Conservation (phyloP, 2,797 vertebrate species). For the Sebastes steindachneri region DNA sequence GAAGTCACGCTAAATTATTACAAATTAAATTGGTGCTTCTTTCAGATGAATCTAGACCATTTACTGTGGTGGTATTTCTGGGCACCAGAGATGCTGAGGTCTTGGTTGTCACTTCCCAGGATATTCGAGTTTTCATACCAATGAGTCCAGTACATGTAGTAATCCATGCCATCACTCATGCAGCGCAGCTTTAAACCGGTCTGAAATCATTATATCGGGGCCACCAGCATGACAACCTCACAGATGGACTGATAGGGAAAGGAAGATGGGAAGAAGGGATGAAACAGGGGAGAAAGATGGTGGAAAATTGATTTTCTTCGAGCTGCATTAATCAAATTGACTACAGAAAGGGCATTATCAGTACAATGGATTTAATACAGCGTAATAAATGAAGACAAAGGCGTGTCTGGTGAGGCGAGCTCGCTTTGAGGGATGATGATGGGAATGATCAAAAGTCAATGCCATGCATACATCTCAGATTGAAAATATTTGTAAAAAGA, state of each 20-base stretch:
- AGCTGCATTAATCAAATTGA: conserved; percentile 78
- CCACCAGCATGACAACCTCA: conserved; percentile 59
- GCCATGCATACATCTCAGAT: conserved; percentile 15
- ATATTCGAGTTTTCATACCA: conserved; percentile 55
- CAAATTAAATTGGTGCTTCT: not conserved
- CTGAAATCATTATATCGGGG: conserved; percentile 62
- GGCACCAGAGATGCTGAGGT: conserved; percentile 1
- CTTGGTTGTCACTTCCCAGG: conserved; percentile 7
- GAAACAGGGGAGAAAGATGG: conserved; percentile 56
- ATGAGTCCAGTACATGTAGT: conserved; percentile 35
- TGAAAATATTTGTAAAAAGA: conserved; percentile 16
- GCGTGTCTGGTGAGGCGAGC: conserved; percentile 50
- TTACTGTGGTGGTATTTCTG: not conserved
- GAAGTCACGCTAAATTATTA: not conserved
- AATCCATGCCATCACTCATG: conserved; percentile 57
- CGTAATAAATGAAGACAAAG: conserved; percentile 77
- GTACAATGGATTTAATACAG: conserved; percentile 78
- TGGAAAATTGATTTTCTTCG: conserved; percentile 75
- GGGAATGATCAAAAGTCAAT: conserved; percentile 44
- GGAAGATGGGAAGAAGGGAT: conserved; percentile 39
- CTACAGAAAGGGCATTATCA: conserved; percentile 73
- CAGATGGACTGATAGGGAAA: conserved; percentile 48
- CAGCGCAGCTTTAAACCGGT: conserved; percentile 58
- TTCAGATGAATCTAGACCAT: not conserved
- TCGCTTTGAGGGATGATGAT: conserved; percentile 65